These are phyloP conservation scores for Suncus etruscus DNA, from an alignment of 2,113 vertebrate genomes.

Conservation along the genomic window DNA sequence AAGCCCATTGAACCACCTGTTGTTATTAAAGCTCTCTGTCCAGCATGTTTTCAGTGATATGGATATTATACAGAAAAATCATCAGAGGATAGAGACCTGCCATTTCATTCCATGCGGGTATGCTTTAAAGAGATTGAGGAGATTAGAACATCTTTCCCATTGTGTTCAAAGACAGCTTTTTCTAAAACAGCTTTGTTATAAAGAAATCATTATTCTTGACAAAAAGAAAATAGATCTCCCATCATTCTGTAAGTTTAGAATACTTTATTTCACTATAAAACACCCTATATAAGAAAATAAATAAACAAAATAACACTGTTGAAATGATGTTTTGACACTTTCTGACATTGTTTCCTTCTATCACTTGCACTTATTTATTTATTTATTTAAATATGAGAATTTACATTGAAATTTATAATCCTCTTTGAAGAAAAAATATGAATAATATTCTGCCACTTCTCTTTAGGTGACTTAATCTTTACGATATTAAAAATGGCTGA, in stretches of 20 bases:
- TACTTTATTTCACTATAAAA: constrained; percentile 11
- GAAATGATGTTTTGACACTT: not conserved
- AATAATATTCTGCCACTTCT: not conserved
- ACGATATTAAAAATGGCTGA: constrained; percentile 10
- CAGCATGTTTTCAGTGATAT: fast-evolving
- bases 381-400: not conserved
- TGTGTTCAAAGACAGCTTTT: not conserved
- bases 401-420: constrained; percentile 14
- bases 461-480: constrained; percentile 13
- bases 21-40: not conserved
- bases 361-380: constrained; percentile 3
- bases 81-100: not conserved
- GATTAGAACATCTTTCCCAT: not conserved
- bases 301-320: not conserved
- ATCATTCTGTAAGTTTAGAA: not conserved
- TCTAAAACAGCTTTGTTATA: not conserved
- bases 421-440: not conserved
- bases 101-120: fast-evolving
- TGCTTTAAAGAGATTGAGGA: not conserved
- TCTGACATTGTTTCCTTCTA: not conserved
- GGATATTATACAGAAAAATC: not conserved
- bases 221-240: not conserved
- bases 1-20: not conserved
- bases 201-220: not conserved
- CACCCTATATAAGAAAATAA: not conserved